Evolutionary conservation across 2,888 invertebrate species (phyloP).

Genomic region (Brachynemurus nebulosus): DNA sequence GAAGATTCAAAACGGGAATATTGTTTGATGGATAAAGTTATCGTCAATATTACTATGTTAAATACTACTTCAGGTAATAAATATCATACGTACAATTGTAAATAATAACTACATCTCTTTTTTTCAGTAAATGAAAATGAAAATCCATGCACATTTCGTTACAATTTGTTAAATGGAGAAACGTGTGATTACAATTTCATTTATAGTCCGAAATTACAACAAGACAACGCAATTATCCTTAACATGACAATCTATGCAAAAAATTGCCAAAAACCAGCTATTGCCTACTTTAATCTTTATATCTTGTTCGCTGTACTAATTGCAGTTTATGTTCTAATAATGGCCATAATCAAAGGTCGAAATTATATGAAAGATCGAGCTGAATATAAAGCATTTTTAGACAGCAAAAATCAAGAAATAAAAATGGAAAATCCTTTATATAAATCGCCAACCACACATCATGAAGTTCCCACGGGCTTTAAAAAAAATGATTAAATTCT

Average conservation of each 20-base stretch:
- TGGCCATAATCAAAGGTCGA: constrained; percentile 1
- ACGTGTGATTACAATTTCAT: not conserved
- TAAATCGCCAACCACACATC: constrained; percentile 34
- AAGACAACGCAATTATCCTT: not conserved
- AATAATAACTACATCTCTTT: not conserved
- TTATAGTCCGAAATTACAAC: not conserved
- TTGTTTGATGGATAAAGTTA: no score
- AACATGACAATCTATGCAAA: not conserved
- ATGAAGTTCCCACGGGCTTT: constrained; percentile 28
- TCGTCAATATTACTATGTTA: no score
- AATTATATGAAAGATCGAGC: constrained; percentile 6
- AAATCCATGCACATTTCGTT: not conserved
- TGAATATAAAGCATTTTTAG: constrained; percentile 10
- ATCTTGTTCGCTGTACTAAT: not conserved
- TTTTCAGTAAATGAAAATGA: not conserved
- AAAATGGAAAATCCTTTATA: constrained; percentile 31
- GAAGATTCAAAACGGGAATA: no score
- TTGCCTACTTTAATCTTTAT: not conserved
- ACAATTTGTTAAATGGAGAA: not conserved
- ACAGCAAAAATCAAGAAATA: constrained; percentile 10
- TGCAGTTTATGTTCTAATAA: not conserved
- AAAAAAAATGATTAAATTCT: no score
- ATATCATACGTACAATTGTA: no score
- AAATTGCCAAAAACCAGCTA: not conserved
- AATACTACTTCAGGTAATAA: no score